Conservation (phyloP, 2,113 vertebrate species). For the Oryzias curvinotus region DNA sequence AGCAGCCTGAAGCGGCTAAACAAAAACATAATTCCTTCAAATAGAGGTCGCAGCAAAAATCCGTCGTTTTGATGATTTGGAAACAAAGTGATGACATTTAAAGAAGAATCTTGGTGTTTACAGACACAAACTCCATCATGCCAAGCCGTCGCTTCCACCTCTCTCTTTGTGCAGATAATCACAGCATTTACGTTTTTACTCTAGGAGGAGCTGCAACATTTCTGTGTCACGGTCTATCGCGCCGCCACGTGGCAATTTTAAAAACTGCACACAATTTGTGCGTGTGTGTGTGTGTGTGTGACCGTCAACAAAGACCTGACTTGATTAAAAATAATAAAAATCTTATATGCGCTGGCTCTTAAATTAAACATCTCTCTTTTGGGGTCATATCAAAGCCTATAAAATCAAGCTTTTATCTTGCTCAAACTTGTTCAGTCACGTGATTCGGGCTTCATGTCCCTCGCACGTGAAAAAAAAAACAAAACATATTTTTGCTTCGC, state of each 20-base stretch:
- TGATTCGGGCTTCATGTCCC: no score
- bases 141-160: neutral
- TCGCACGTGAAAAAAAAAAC: no score
- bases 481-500: no score
- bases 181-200: conserved; percentile 6
- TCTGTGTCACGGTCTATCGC: conserved; percentile 45
- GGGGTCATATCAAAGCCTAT: no score
- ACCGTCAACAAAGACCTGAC: neutral
- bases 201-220: conserved; percentile 48
- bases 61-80: neutral
- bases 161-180: conserved; percentile 57
- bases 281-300: no score
- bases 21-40: conserved; percentile 47
- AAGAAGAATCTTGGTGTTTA: neutral
- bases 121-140: conserved; percentile 3
- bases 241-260: conserved; percentile 51
- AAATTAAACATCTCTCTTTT: no score
- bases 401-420: no score
- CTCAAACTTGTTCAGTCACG: no score
- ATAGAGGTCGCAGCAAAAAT: neutral
- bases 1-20: conserved; percentile 4
- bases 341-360: no score
- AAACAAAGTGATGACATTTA: neutral
- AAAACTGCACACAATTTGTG: conserved; percentile 4
- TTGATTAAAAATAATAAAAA: neutral